Percentiles rank a stretch among this genome's conserved stretches.
Conservation (phyloP, 35 echinoderm and acorn worm genomes). For the Heliocidaris tuberculata region DNA sequence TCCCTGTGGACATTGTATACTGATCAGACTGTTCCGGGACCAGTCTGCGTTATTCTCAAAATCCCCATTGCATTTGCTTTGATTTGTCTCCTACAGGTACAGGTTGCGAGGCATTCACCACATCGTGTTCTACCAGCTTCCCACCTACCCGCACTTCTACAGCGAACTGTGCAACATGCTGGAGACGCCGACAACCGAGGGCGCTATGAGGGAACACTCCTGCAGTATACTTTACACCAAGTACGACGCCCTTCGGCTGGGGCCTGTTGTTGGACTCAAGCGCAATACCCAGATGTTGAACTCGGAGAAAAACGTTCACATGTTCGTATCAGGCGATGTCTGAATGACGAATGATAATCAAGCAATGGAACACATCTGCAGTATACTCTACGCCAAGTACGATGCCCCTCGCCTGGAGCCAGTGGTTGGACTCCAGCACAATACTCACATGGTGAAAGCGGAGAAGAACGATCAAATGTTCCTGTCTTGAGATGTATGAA, state of each 20-base stretch:
- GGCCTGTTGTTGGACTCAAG: conserved; percentile 62
- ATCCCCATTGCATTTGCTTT: too few relatives aligned
- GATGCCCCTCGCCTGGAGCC: conserved; percentile 67
- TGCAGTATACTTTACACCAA: conserved; percentile 79
- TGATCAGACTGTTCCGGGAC: too few relatives aligned
- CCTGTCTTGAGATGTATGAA: conserved; percentile 61
- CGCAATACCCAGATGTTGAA: conserved; percentile 75
- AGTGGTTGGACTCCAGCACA: conserved; percentile 60
- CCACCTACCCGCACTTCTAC: conserved; percentile 88
- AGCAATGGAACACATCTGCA: conserved; percentile 61
- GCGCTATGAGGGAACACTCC: conserved; percentile 54
- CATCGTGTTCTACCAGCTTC: conserved; percentile 94
- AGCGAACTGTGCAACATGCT: conserved; percentile 98
- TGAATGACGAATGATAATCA: not conserved
- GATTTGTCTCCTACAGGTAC: conserved; percentile 50
- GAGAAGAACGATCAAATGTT: conserved; percentile 81
- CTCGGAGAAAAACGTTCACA: conserved; percentile 71
- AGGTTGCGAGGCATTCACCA: conserved; percentile 72
- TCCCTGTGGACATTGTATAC: too few relatives aligned
- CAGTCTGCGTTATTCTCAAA: too few relatives aligned
- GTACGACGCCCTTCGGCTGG: conserved; percentile 82
- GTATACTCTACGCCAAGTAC: conserved; percentile 73
- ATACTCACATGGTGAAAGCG: conserved; percentile 62
- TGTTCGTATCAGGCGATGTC: conserved; percentile 77
- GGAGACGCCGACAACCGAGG: conserved; percentile 35